A percentile compares a stretch with the other conserved stretches of the same genome.
phyloP scores from a whole-genome alignment of 2,888 invertebrate genomes.

The Sepioteuthis lessoniana region DNA sequence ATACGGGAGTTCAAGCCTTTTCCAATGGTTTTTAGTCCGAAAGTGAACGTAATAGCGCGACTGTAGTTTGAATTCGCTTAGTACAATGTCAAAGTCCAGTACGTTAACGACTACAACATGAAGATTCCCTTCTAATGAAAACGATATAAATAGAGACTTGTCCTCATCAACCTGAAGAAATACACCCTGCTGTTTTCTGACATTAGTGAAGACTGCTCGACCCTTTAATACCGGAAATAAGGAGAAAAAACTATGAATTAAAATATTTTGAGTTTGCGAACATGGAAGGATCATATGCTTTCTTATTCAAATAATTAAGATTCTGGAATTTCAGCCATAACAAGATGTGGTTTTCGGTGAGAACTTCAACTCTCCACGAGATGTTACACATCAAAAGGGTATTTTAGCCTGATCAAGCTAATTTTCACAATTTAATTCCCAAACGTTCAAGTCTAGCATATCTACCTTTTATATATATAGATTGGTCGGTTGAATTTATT shows the following conservation, averaged over 20 bases:
- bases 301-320: neutral
- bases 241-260: neutral
- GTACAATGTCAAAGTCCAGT: too few species aligned
- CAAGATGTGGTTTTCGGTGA: neutral
- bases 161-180: neutral
- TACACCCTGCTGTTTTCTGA: neutral
- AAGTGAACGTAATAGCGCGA: too few species aligned
- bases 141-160: neutral
- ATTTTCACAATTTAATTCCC: neutral
- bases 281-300: neutral
- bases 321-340: neutral
- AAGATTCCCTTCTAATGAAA: too few species aligned
- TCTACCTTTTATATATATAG: too few species aligned
- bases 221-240: neutral
- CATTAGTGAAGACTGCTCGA: neutral
- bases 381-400: neutral
- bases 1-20: too few species aligned
- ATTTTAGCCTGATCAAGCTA: neutral
- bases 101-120: too few species aligned
- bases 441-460: neutral
- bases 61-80: too few species aligned
- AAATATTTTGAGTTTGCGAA: neutral
- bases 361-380: neutral
- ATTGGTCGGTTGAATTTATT: too few species aligned
- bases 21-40: too few species aligned